Evolutionary conservation across 2,888 invertebrate species (phyloP), one percentile per base, ranked within the genome.

Genomic region (Syrphus vitripennis): DNA sequence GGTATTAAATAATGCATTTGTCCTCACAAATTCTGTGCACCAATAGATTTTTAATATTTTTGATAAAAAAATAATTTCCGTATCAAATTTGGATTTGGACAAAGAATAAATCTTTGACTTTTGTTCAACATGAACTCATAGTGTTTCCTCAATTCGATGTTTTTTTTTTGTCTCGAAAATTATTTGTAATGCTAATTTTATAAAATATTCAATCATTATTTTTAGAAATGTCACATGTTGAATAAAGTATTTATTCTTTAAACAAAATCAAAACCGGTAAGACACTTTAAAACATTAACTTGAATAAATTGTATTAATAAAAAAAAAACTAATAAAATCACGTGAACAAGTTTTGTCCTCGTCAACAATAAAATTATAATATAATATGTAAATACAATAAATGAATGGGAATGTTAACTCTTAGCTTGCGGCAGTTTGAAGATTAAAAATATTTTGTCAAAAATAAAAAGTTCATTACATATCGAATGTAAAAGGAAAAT

Each of bases 221-320:
- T 65, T 19, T 14, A 45, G 63, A 65, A 65, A 63, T 63, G 63
- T 42, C 63, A 12, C 63, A 45, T 45, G 40, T 45, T 29, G 3
- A 65, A 29, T 0, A 65, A 45, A 37, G n/a, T 61, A 61, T 24
- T 19, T 7, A 3, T n/a, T n/a, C n/a, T 31, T 1, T 7, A 34
- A 29, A 53, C 19, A 48, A 45, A 5, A 53, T 7, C 0, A 61
- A 61, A 21, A 40, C 61, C 61, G 40, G 61, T 61, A 40, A 61
- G 1, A 37, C 12, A 34, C 21, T 14, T 2, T 1, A 45, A 45
- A 26, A 65, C 12, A 40, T 10, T 5, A 42, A 65, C 29, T 59
- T 59, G 12, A 59, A 34, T 59, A 12, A 14, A 37, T 37, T 7
- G 37, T 59, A 37, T 26, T 19, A 48, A 53, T 12, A 53, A 21